Conservation (phyloP, 1,140 invertebrate species). For the Mya arenaria region DNA sequence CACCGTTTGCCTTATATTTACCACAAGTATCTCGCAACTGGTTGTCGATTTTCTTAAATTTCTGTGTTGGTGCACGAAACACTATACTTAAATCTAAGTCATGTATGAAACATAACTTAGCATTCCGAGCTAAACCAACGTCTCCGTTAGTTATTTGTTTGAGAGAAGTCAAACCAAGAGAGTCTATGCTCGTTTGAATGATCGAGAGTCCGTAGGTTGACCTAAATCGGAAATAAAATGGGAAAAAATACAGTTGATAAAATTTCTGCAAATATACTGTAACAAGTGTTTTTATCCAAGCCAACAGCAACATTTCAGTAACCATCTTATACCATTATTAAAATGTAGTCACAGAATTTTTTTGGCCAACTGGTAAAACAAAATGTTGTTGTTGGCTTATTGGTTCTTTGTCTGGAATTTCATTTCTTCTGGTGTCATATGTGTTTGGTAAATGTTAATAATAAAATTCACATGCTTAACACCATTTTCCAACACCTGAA, state of each 20-base stretch:
- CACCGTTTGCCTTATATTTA: constrained; percentile 54
- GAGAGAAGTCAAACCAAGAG: constrained; percentile 88
- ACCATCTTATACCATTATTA: no score
- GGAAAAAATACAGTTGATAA: constrained; percentile 32
- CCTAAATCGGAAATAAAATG: constrained; percentile 32
- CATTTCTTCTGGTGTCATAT: no score
- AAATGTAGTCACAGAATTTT: no score
- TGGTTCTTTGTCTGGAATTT: no score
- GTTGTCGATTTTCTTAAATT: constrained; percentile 16
- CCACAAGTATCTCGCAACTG: constrained; percentile 11
- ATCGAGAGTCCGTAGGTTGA: not conserved
- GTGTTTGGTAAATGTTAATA: no score
- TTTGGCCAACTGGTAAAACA: no score
- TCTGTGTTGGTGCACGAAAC: constrained; percentile 81
- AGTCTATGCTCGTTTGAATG: constrained; percentile 29
- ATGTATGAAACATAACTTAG: constrained; percentile 93
- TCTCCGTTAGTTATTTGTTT: constrained; percentile 93
- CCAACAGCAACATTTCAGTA: no score
- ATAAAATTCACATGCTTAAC: no score
- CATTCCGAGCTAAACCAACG: constrained; percentile 94
- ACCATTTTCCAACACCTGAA: no score
- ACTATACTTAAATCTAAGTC: constrained; percentile 93
- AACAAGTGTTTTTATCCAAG: not conserved
- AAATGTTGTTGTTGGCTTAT: no score
- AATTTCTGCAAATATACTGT: not conserved